Evolutionary conservation across 2,113 vertebrate species (phyloP).

Genomic region (Girardinichthys multiradiatus): DNA sequence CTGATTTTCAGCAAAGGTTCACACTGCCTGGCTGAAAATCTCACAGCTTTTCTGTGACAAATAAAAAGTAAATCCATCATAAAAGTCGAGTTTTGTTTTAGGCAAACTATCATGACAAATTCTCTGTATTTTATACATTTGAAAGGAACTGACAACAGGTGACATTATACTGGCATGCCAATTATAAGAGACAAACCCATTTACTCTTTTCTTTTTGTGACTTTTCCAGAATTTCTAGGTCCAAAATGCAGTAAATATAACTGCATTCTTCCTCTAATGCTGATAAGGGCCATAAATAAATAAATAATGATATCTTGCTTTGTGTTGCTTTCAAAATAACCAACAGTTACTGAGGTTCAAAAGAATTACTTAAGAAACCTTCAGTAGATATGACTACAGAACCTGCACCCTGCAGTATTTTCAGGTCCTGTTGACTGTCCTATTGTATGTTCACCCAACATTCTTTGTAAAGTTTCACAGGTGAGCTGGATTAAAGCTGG

Average conservation of each 20-base stretch:
- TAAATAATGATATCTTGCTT: conserved; percentile 1
- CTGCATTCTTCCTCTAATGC: neutral
- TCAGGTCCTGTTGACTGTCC: neutral
- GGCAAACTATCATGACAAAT: too few relatives aligned
- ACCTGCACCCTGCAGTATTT: neutral
- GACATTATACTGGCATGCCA: too few relatives aligned
- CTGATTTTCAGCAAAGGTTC: too few relatives aligned
- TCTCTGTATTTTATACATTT: too few relatives aligned
- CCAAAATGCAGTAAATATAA: neutral
- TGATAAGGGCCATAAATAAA: conserved; percentile 1
- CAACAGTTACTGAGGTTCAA: neutral
- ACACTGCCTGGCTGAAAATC: too few relatives aligned
- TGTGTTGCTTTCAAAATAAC: conserved; percentile 26
- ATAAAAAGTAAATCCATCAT: too few relatives aligned
- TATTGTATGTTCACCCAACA: neutral
- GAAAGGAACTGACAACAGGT: too few relatives aligned
- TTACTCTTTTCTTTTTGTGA: neutral
- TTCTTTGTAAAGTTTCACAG: neutral
- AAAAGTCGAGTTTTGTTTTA: too few relatives aligned
- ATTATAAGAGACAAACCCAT: too few relatives aligned
- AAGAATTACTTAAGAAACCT: conserved; percentile 9
- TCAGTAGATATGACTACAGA: neutral
- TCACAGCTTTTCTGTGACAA: too few relatives aligned
- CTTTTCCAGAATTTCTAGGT: neutral
- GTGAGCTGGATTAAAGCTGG: accelerated